Conservation (phyloP, 37 sponge, comb jelly and placozoan genomes). For the Theonella swinhoei region DNA sequence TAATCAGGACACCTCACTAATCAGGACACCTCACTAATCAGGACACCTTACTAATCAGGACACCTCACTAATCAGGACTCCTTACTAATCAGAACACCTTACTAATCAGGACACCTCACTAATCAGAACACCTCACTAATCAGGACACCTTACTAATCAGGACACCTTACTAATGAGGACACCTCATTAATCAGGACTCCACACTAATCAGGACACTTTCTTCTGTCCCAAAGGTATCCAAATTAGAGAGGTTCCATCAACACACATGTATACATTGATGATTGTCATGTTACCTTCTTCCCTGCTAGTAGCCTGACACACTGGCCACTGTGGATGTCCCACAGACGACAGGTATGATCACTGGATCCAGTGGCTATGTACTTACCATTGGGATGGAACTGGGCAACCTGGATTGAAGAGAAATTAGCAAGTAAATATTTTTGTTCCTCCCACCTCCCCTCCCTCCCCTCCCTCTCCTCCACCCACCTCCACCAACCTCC, state of each 20-base stretch:
- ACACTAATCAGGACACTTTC: too few relatives aligned
- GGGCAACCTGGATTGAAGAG: slow-evolving; percentile 41
- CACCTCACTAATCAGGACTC: too few relatives aligned
- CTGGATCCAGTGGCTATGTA: slow-evolving; percentile 84
- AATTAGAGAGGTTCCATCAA: background rate
- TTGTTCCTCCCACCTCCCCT: background rate
- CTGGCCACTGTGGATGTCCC: slow-evolving; percentile 87
- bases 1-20: too few relatives aligned
- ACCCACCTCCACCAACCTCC: background rate
- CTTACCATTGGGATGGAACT: slow-evolving; percentile 82
- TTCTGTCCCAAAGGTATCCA: background rate
- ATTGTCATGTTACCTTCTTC: slow-evolving; percentile 33
- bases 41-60: too few relatives aligned
- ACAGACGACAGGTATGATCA: slow-evolving; percentile 79
- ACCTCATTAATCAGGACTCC: too few relatives aligned
- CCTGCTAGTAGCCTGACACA: slow-evolving; percentile 71
- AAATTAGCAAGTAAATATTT: too few relatives aligned
- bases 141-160: too few relatives aligned
- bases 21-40: too few relatives aligned
- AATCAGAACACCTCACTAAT: too few relatives aligned
- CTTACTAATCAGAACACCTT: too few relatives aligned
- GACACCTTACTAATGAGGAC: too few relatives aligned
- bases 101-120: too few relatives aligned
- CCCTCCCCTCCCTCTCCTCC: background rate
- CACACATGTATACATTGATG: background rate